Base-by-base conservation (phyloP, 1,140 invertebrate genomes). In the Micrasema minimum region DNA sequence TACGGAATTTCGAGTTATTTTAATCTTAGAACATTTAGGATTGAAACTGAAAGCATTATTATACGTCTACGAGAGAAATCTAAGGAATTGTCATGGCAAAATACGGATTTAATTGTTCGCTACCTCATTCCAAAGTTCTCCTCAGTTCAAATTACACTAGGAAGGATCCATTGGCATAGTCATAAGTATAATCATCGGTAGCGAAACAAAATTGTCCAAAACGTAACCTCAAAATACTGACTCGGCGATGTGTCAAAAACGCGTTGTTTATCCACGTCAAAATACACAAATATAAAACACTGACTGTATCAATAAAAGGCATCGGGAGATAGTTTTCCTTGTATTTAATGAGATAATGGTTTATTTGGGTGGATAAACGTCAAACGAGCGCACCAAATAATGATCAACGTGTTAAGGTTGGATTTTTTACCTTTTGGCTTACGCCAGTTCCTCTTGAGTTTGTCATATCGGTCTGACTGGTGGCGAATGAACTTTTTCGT, bases 401-500 rank as follows among this genome's bases (percentile, higher is more conserved):
- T 45, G 18, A 59, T 10, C 59, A 64, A 48, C 45, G 53, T 43
- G 67, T 57, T 57, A 51, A 51, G 35, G 16, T 26, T 26, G 66
- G 22, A 45, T 37, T 45, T 57, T 46, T 51, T 79, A 84, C 83
- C 87, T 84, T 87, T 88, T 16, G 87, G 87, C 80, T 88, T 88
- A 78, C 87, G 86, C 87, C 87, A 88, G 84, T 88, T 88, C 71
- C 86, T 82, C 80, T 87, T 96, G 66, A 99, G 86, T 87, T 97
- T 97, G 72, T 90, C 91, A 93, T 98, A 99, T 79, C 96, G 89
- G 85, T 99, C 96, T 80, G 93, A 96, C 83, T 99, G 96, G 85
- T 99, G 96, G 72, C 97, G 90, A 78, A 94, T 96, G 84, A 99
- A 99, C 82, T 94, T 94, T 87, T 98, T 98, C 50, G 93, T 96